These are phyloP conservation scores for Arctia plantaginis DNA, from an alignment of 2,888 invertebrate species.

Conservation along the genomic window DNA sequence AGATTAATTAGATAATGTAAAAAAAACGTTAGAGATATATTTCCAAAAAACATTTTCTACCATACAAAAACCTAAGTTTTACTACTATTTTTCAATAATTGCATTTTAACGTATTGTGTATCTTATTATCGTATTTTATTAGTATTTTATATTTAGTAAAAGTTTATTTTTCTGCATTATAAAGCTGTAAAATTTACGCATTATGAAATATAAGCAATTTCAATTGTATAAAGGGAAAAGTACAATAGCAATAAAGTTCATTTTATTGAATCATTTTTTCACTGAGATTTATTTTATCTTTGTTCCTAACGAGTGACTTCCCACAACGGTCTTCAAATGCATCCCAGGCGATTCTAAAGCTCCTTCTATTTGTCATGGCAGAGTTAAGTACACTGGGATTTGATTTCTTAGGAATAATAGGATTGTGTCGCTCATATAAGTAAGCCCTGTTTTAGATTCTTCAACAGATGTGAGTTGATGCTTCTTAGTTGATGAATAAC, in stretches of 20 bases:
- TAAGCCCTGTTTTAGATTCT: conserved; percentile 35
- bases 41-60: too few relatives aligned
- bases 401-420: conserved; percentile 48
- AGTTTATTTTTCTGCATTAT: too few relatives aligned
- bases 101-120: too few relatives aligned
- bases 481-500: conserved; percentile 41
- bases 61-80: too few relatives aligned
- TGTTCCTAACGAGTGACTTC: conserved; percentile 46
- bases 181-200: neutral
- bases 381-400: conserved; percentile 49
- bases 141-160: too few relatives aligned
- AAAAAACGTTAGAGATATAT: neutral
- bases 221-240: conserved; percentile 5
- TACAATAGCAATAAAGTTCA: conserved; percentile 38
- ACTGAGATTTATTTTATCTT: conserved; percentile 45
- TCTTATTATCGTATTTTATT: too few relatives aligned
- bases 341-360: conserved; percentile 31
- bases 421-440: conserved; percentile 47
- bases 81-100: too few relatives aligned
- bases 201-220: conserved; percentile 16
- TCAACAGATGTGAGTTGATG: conserved; percentile 28
- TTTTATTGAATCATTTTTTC: conserved; percentile 36
- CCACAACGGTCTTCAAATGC: conserved; percentile 37
- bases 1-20: neutral
- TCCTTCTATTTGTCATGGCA: conserved; percentile 49